Conservation (phyloP, 2,797 vertebrate genomes). For the Sylvilagus floridanus region DNA sequence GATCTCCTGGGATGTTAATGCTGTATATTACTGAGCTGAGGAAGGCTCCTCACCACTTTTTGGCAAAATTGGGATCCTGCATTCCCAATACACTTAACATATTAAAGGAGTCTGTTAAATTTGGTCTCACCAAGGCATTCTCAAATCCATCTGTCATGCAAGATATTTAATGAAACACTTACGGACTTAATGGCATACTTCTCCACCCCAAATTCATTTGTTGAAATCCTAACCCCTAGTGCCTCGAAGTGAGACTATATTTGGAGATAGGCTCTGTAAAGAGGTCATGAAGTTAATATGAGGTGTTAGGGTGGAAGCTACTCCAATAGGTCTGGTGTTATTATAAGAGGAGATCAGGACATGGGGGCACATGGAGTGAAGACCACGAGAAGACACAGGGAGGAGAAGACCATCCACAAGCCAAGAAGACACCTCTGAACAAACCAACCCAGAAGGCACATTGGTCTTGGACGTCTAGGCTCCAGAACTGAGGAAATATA, state of each 20-base stretch:
- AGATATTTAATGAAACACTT: background rate
- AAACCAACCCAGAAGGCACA: background rate
- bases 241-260: background rate
- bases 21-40: accelerated
- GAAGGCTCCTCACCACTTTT: background rate
- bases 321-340: background rate
- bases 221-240: background rate
- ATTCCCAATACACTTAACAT: background rate
- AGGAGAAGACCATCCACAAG: background rate
- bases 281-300: background rate
- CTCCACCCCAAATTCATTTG: background rate
- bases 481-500: background rate
- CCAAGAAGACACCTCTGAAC: background rate
- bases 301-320: background rate
- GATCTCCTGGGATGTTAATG: background rate
- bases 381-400: background rate
- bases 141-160: background rate
- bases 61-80: background rate
- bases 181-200: background rate
- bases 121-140: background rate
- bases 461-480: background rate
- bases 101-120: background rate
- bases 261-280: background rate
- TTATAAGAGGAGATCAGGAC: background rate
- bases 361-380: background rate